Evolutionary conservation across 2,797 vertebrate genomes (phyloP), one percentile per base, ranked within the genome.

Genomic region (Coregonus ussuriensis): DNA sequence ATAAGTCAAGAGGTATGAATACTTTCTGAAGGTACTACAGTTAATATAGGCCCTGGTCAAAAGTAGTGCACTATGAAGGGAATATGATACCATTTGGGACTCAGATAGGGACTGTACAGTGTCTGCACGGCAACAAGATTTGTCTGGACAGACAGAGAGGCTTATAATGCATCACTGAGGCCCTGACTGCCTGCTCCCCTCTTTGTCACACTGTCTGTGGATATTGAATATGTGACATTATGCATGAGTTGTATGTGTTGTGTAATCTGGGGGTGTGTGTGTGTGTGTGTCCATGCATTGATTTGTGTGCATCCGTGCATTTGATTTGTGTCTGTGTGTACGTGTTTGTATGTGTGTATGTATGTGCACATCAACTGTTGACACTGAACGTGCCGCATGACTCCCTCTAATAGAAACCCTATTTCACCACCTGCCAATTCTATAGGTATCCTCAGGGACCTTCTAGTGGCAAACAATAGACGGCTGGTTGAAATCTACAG

Each of bases 401-500:
- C 14, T 70, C n/a, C 6, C 16, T 41, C 15, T 69, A 69, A 41
- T 69, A 6, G 25, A 63, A 25, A 25, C 9, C 16, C 7, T 25
- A 63, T 25, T 25, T 18, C 21, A 63, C 21, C 21, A 63, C 4
- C 11, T 21, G 16, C 13, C 25, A 6, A 29, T 25, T 63, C 21
- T 25, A n/a, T 25, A 25, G 25, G 59, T 25, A 9, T 53, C 68
- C 4, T 14, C 68, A n/a, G 75, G 69, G 33, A 25, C 53, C 52
- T 51, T n/a, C 11, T 47, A 21, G 4, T 51, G 53, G 18, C 33
- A 15, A 35, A 15, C 35, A 62, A 33, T 62, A 74, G 31, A 66
- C 56, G 59, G 37, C 25, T 33, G 37, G 63, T 66, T 59, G 29
- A 73, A 76, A 67, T 80, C 89, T 84, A 77, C 76, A 71, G 88